Base-by-base conservation (phyloP, 2,113 vertebrate genomes). In the Addax nasomaculatus region DNA sequence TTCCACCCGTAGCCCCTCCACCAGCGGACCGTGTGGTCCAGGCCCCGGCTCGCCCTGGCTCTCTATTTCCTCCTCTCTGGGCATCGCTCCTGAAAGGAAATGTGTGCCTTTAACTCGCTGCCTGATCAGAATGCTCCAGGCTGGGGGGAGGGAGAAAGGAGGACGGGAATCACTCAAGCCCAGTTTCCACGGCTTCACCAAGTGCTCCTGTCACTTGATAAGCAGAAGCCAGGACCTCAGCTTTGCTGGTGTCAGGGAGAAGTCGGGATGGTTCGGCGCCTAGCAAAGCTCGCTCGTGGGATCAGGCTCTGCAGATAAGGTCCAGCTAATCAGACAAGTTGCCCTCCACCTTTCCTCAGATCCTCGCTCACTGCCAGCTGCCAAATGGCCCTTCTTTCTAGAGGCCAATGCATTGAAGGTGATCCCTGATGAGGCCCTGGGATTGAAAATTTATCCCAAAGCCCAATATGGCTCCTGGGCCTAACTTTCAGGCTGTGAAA, bases 241-340 rank as follows among this genome's bases (percentile, higher is more conserved):
- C 2, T 7, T 36, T 11, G 86, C 62, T 43, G 70, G 60, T 0
- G 0, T 43, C 11, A 3, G 62, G 10, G 21, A 97, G 96, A 78
- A 85, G 89, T 55, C 0, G 3, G 2, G 91, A 81, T 1, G 78
- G 58, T 51, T 93, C 58, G 45, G 83, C 0, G 6, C 10, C 1
- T 11, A 3, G 33, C 3, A 7, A 29, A 27, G 36, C 45, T 1
- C 0, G 0, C 62, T 70, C 30, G 0, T 1, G 0, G 1, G 30
- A 25, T 79, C n/a, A 67, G 70, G 58, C 45, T 53, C 49, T 27
- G 21, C 23, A 8, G 30, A 85, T 89, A 89, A 89, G 9, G 0
- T 39, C 93, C 16, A 2, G 64, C 53, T 58, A 25, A 89, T 78
- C 39, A n/a, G 89, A 89, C 85, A 83, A 60, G 58, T 64, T 55